phyloP scores from a whole-genome alignment of 2,797 vertebrate species.

The Pagetopsis macropterus region DNA sequence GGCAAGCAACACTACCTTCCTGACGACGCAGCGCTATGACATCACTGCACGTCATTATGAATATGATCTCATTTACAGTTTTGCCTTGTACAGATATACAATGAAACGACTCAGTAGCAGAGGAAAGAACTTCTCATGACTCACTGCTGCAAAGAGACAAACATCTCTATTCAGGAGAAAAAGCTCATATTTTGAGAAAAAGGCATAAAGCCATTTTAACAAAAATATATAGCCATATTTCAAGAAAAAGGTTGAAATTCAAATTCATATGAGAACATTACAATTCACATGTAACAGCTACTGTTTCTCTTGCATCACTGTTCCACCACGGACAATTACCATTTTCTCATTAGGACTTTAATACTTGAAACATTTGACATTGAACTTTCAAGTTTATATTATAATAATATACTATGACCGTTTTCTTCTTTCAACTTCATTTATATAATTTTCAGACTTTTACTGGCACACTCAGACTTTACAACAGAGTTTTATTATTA shows the following conservation, averaged over 20 bases:
- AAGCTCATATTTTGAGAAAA: not conserved
- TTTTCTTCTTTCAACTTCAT: not conserved
- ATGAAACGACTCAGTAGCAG: constrained; percentile 8
- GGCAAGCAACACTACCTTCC: not conserved
- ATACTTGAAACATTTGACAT: not conserved
- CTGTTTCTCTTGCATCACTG: not conserved
- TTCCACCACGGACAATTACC: not conserved
- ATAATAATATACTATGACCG: not conserved
- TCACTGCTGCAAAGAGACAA: not conserved
- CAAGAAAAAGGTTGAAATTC: not conserved
- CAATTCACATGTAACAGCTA: too few species aligned
- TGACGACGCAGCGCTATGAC: constrained; percentile 13
- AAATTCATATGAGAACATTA: not conserved
- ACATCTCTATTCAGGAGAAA: too few species aligned
- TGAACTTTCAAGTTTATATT: not conserved
- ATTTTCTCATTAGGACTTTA: not conserved
- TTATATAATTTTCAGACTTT: too few species aligned
- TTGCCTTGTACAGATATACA: constrained; percentile 25
- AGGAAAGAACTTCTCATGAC: not conserved
- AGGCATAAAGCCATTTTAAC: not conserved
- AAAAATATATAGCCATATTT: not conserved
- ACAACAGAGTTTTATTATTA: not conserved
- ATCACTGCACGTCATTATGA: constrained; percentile 51
- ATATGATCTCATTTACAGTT: constrained; percentile 52
- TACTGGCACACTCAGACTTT: not conserved